phyloP scores from a whole-genome alignment of 2,113 vertebrate genomes.

The Lasiurus cinereus region DNA sequence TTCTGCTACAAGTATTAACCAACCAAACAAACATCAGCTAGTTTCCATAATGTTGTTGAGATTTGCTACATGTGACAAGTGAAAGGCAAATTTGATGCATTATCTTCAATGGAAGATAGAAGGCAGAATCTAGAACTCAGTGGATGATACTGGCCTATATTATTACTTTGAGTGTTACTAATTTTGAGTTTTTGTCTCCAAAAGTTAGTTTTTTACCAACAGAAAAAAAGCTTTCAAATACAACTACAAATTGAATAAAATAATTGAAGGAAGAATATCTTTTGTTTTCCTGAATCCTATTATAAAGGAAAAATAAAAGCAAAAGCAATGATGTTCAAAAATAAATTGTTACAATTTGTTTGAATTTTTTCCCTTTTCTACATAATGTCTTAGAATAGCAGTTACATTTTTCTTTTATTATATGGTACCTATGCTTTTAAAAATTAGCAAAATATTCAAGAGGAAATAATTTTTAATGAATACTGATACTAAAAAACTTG shows the following conservation, averaged over 20 bases:
- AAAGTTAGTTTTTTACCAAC: not conserved
- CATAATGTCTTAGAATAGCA: not conserved
- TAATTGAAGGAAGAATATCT: not conserved
- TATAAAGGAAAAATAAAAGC: slow-evolving; percentile 26
- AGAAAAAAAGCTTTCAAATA: slow-evolving; percentile 37
- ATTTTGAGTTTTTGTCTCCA: not conserved
- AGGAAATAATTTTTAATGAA: slow-evolving; percentile 16
- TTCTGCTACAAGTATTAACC: not conserved
- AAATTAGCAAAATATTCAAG: slow-evolving; percentile 23
- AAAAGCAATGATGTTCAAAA: slow-evolving; percentile 25
- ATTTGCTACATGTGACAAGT: not conserved
- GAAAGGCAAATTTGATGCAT: not conserved
- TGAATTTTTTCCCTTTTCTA: not conserved
- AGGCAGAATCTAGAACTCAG: not conserved
- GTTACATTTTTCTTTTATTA: slow-evolving; percentile 14
- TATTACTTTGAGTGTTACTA: not conserved
- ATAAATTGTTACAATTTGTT: not conserved
- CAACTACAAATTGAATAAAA: not conserved
- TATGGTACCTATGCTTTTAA: not conserved
- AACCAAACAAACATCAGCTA: not conserved
- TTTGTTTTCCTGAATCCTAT: not conserved
- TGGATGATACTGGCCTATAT: not conserved
- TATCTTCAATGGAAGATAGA: not conserved
- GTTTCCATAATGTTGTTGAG: not conserved
- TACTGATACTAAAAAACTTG: not conserved